Conservation (phyloP, 2,113 vertebrate genomes). For the Edolisoma coerulescens region DNA sequence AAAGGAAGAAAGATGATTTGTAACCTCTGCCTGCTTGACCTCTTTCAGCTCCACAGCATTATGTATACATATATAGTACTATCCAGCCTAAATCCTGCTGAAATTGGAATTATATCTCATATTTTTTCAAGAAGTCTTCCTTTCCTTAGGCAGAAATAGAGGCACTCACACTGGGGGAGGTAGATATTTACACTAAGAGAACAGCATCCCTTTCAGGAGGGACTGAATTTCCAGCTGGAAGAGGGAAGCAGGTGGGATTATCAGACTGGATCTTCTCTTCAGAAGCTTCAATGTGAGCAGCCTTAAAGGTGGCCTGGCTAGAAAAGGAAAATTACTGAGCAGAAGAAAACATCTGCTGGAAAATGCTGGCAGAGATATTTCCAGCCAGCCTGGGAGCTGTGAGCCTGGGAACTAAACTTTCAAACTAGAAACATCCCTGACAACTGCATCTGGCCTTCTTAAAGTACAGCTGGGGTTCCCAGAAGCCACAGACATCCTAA, state of each 20-base stretch:
- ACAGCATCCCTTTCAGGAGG: background rate
- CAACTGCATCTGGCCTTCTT: background rate
- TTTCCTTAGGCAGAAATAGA: background rate
- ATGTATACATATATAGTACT: background rate
- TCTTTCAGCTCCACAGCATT: background rate
- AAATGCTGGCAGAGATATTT: background rate
- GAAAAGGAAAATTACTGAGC: background rate
- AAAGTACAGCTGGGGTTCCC: background rate
- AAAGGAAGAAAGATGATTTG: background rate
- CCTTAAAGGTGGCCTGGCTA: background rate
- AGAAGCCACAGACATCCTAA: background rate
- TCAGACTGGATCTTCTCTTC: background rate
- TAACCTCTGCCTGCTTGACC: background rate
- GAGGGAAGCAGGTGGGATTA: background rate
- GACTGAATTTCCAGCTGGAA: background rate
- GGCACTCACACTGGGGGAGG: background rate
- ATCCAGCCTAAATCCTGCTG: background rate
- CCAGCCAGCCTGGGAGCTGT: background rate
- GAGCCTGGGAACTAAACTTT: background rate
- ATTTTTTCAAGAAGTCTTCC: background rate
- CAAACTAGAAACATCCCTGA: background rate
- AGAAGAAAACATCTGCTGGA: background rate
- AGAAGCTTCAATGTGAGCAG: background rate
- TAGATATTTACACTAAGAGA: background rate
- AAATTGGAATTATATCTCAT: background rate